A percentile compares a stretch with the other conserved stretches of the same genome.
Conservation (phyloP, 2,888 invertebrate species). For the Callinectes sapidus region DNA sequence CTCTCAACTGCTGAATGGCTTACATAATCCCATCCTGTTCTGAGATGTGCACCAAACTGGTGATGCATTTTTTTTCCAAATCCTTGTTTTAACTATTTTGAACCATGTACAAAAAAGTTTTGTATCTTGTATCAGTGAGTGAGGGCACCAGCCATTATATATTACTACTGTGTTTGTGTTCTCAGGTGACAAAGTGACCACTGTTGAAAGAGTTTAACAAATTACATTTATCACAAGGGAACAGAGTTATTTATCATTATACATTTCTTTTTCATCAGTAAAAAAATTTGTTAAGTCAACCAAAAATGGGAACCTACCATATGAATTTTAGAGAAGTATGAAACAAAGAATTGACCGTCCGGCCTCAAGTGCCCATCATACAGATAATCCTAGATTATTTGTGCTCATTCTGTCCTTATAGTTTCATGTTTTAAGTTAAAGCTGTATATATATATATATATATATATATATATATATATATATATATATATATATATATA, state of each 20-base stretch:
- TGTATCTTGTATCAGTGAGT: too few species aligned
- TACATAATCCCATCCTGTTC: too few species aligned
- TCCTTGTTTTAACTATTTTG: too few species aligned
- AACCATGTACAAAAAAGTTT: too few species aligned
- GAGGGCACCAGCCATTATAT: too few species aligned
- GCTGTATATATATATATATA: neutral
- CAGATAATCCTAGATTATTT: neutral
- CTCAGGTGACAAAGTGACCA: too few species aligned
- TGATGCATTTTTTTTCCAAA: too few species aligned
- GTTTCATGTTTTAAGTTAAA: neutral
- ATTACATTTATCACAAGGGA: neutral
- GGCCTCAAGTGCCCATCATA: neutral
- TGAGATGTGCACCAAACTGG: too few species aligned
- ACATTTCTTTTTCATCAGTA: neutral
- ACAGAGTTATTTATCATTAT: neutral
- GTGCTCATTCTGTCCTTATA: neutral
- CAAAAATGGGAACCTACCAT: neutral
- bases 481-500: constrained; percentile 47
- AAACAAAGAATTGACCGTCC: neutral
- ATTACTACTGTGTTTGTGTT: too few species aligned
- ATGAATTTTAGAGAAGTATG: neutral
- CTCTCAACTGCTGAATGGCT: too few species aligned
- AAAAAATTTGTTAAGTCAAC: neutral
- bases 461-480: constrained; percentile 45
- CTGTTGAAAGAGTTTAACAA: neutral